Conservation (phyloP, 1,140 invertebrate species). For the Cyclina sinensis region DNA sequence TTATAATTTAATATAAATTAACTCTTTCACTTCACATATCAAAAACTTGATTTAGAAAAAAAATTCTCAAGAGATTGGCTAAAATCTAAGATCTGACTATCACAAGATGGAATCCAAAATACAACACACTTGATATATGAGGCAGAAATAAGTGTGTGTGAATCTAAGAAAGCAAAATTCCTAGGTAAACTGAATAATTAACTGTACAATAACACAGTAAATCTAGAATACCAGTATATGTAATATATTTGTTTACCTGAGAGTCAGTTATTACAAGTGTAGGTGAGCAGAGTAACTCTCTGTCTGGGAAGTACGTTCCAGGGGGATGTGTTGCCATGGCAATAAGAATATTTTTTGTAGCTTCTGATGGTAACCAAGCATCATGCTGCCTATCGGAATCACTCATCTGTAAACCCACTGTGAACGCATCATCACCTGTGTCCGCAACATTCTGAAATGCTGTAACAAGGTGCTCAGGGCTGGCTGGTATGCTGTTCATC, state of each 20-base stretch:
- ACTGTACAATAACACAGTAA: too few relatives aligned
- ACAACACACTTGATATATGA: too few relatives aligned
- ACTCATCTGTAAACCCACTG: slow-evolving; percentile 81
- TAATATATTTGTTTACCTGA: slow-evolving; percentile 88
- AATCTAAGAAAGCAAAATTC: too few relatives aligned
- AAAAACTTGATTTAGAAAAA: too few relatives aligned
- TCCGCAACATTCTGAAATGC: slow-evolving; percentile 67
- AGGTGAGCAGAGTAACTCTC: slow-evolving; percentile 91
- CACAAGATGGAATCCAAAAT: too few relatives aligned
- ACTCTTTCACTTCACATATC: too few relatives aligned
- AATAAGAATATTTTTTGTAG: slow-evolving; percentile 90
- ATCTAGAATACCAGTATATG: too few relatives aligned
- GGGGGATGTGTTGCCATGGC: slow-evolving; percentile 89
- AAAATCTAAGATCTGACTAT: too few relatives aligned
- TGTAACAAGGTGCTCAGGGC: slow-evolving; percentile 21
- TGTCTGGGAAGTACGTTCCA: slow-evolving; percentile 90
- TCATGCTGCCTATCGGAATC: slow-evolving; percentile 90
- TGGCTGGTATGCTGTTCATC: background rate
- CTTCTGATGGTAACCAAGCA: slow-evolving; percentile 92
- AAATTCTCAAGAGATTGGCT: too few relatives aligned
- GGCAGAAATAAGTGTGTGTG: too few relatives aligned
- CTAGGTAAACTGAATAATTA: too few relatives aligned
- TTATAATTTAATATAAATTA: too few relatives aligned
- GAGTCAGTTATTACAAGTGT: slow-evolving; percentile 91
- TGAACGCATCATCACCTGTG: slow-evolving; percentile 81